Evolutionary conservation across 2,888 invertebrate species (phyloP).

Genomic region (Eupithecia dodoneata): DNA sequence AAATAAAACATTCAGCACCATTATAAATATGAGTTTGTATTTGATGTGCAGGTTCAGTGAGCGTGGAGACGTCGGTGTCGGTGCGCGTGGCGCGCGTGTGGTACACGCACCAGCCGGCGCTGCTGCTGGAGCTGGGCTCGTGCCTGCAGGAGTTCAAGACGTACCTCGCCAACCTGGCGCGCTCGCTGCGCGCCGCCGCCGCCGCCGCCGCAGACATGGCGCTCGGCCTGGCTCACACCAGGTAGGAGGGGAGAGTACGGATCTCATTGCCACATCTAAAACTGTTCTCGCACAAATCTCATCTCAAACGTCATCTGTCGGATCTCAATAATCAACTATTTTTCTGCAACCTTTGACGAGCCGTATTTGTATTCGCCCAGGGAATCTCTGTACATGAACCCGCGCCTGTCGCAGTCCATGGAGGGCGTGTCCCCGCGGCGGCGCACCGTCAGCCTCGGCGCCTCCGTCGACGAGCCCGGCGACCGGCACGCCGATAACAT

Average conservation of each 20-base stretch:
- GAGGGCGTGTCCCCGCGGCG: conserved; percentile 76
- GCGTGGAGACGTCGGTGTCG: conserved; percentile 61
- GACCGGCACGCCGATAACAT: conserved; percentile 61
- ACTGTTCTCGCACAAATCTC: not conserved
- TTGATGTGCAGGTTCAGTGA: conserved; percentile 4
- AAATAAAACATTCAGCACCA: too few relatives aligned
- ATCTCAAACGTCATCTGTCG: not conserved
- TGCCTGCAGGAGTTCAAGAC: conserved; percentile 96
- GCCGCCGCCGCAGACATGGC: conserved; percentile 98
- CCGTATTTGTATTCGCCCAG: conserved; percentile 35
- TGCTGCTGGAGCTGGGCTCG: conserved; percentile 93
- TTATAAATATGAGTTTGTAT: not conserved
- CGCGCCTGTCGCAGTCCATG: conserved; percentile 77
- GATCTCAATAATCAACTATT: not conserved
- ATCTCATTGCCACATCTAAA: not conserved
- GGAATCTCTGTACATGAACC: conserved; percentile 84
- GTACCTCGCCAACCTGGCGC: conserved; percentile 92
- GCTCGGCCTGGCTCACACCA: conserved; percentile 92
- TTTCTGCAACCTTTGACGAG: not conserved
- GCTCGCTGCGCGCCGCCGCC: conserved; percentile 94
- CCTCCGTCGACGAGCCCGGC: conserved; percentile 77
- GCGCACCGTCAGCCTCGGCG: conserved; percentile 70
- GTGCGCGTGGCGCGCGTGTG: conserved; percentile 94
- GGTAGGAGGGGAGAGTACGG: conserved; percentile 53
- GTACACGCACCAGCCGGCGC: conserved; percentile 95